These are phyloP conservation scores for Xestia rhomboidea DNA, from an alignment of 2,888 invertebrate species.

Conservation along the genomic window DNA sequence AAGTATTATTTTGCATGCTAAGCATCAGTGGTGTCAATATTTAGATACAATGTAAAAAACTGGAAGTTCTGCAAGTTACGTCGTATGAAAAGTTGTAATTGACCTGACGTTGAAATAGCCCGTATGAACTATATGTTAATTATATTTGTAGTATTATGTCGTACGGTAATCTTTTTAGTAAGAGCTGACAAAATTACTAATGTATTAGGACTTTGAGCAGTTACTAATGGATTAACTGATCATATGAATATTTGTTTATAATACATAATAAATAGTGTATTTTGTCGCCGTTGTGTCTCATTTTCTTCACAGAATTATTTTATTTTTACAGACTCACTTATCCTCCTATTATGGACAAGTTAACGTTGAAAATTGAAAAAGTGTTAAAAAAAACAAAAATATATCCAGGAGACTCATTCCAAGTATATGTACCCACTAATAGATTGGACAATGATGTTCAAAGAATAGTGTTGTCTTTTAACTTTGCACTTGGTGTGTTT, in stretches of 20 bases:
- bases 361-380: neutral
- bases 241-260: neutral
- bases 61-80: too few relatives aligned
- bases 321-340: neutral
- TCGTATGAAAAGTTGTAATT: too few relatives aligned
- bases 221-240: neutral
- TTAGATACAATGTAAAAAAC: too few relatives aligned
- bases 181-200: neutral
- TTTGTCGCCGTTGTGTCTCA: neutral
- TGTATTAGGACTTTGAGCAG: neutral
- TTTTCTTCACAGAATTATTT: neutral
- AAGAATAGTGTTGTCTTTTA: conserved; percentile 1
- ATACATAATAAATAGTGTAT: neutral
- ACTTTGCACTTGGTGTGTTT: neutral
- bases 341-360: neutral
- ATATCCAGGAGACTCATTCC: neutral
- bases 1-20: too few relatives aligned
- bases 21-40: too few relatives aligned
- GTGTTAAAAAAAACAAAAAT: neutral
- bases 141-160: too few relatives aligned
- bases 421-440: neutral
- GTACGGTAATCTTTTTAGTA: neutral
- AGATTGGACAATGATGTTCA: conserved; percentile 4
- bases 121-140: too few relatives aligned
- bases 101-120: too few relatives aligned